These are phyloP conservation scores for Drosophila neotestacea DNA, from an alignment of 2,888 invertebrate species.

Conservation along the genomic window DNA sequence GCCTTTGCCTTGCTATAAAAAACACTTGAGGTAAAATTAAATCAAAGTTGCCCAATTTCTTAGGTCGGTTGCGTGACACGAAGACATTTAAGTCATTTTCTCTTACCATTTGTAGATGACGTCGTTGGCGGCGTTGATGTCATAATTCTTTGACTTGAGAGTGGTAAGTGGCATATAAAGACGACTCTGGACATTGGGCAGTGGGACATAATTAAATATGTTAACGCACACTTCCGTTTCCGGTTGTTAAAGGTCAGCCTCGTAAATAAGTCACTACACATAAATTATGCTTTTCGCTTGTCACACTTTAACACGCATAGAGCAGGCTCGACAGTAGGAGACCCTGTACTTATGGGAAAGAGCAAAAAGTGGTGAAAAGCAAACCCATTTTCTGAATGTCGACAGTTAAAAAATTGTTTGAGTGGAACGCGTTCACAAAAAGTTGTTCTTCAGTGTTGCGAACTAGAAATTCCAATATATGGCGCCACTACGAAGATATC, in stretches of 20 bases:
- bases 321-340: too few species aligned
- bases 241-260: conserved; percentile 52
- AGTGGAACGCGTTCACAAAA: too few species aligned
- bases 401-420: too few species aligned
- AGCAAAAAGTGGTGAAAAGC: too few species aligned
- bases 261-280: conserved; percentile 14
- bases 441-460: too few species aligned
- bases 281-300: conserved; percentile 56
- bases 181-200: conserved; percentile 7
- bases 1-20: too few species aligned
- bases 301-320: conserved; percentile 57
- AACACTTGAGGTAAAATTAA: conserved; percentile 25
- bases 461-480: too few species aligned
- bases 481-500: too few species aligned
- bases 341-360: too few species aligned
- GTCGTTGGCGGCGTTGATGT: conserved; percentile 63
- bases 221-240: conserved; percentile 72
- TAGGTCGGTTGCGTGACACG: conserved; percentile 60
- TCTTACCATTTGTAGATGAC: conserved; percentile 51
- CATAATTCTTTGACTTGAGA: conserved; percentile 51
- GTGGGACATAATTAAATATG: conserved; percentile 66
- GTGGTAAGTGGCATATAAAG: background rate
- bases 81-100: conserved; percentile 45
- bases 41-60: conserved; percentile 52
- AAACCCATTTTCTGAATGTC: too few species aligned